Evolutionary conservation across 2,113 vertebrate species (phyloP), one percentile per base, ranked within the genome.

Genomic region (Sciurus niger): DNA sequence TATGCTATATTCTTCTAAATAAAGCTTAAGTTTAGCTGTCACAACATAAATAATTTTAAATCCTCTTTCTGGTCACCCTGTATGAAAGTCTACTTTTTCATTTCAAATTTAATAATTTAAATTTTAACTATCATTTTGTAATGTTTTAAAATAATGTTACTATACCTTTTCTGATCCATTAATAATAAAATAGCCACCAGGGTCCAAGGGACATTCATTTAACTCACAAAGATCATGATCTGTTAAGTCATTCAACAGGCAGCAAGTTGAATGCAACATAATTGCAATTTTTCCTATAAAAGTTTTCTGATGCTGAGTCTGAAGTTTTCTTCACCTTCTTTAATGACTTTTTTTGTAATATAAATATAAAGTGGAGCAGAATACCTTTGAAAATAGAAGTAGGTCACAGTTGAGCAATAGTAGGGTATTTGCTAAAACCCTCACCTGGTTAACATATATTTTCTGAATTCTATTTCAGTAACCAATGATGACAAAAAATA

Each of bases 241-340:
- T 0, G 99, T 99, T 91, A 99, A 98, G 84, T 99, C 99, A 9
- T 99, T 99, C 85, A 99, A 98, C 18, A 99, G 98, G 96, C 99
- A 99, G 98, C 99, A 99, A 0, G 99, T 99, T 68, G 99, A 99
- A 88, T 99, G 99, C 40, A 99, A 98, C 99, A 99, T 99, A 97
- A 99, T 99, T 92, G 99, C 99, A 97, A 99, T 99, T 96, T 99
- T 99, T 30, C 99, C 99, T 76, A 99, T 99, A 91, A 99, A 99
- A 1, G 99, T 99, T 96, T 99, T 99, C 98, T 99, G 99, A 98
- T 99, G 99, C 89, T 99, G 99, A 0, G 99, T 99, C 98, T 99
- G 99, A 90, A 99, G 98, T 85, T 99, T 73, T 99, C 99, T 96
- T 99, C 99, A 0, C 99, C 99, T 97, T 99, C 99, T 95, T 99